Conservation (phyloP, 2,797 vertebrate species). For the Micropoecilia bifurca region DNA sequence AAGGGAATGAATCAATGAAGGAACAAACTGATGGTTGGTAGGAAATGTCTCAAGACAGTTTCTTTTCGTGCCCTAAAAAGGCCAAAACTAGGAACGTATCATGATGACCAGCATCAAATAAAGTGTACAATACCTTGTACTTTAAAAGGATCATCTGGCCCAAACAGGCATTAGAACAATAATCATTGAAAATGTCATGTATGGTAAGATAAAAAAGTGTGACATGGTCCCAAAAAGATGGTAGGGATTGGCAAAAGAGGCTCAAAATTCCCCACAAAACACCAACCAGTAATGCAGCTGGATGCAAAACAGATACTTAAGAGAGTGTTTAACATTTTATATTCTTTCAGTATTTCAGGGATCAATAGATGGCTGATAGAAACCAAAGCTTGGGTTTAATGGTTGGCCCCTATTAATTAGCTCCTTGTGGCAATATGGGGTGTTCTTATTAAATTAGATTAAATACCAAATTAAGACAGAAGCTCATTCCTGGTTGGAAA, state of each 20-base stretch:
- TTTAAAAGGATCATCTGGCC: background rate
- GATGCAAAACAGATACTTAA: background rate
- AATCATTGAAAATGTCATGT: background rate
- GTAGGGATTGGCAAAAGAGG: background rate
- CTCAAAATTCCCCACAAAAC: slow-evolving; percentile 41
- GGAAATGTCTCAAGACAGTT: background rate
- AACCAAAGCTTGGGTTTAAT: slow-evolving; percentile 46
- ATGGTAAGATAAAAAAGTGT: background rate
- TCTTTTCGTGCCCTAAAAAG: no score
- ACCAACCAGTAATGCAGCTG: slow-evolving; percentile 50
- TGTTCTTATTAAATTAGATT: background rate
- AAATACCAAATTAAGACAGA: background rate
- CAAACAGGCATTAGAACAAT: background rate
- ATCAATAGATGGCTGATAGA: slow-evolving; percentile 46
- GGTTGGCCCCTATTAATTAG: slow-evolving; percentile 42
- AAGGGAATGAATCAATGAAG: background rate
- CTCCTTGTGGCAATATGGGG: slow-evolving; percentile 35
- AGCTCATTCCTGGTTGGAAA: background rate
- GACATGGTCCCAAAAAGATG: background rate
- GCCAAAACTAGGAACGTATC: background rate
- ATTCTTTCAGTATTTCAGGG: slow-evolving; percentile 37
- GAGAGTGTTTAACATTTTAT: slow-evolving; percentile 13
- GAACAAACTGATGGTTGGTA: background rate
- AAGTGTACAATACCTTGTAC: background rate
- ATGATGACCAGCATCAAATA: background rate